Conservation (phyloP, 2,888 invertebrate genomes). For the Lysandra bellargus region DNA sequence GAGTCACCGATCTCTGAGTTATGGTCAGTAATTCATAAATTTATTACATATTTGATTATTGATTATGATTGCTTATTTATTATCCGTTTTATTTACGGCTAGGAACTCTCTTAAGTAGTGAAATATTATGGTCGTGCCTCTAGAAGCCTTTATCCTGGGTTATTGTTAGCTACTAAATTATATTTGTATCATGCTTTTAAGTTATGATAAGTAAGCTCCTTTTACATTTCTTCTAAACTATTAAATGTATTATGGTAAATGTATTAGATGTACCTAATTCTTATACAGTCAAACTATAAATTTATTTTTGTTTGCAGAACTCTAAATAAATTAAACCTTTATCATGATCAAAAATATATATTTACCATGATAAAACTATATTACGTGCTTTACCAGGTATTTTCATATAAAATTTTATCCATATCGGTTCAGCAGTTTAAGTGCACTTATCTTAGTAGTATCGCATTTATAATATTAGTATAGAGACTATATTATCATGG, state of each 20-base stretch:
- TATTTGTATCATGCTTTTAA: conserved; percentile 2
- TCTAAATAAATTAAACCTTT: no score
- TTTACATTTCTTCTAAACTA: background rate
- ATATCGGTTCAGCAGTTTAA: no score
- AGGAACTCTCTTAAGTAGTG: conserved; percentile 1
- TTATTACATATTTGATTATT: conserved; percentile 35
- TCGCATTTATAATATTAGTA: no score
- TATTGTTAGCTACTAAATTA: background rate
- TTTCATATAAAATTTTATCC: no score
- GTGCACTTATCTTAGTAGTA: no score
- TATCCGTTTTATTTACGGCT: conserved; percentile 15
- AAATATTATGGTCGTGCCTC: background rate
- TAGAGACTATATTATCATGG: background rate
- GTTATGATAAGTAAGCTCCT: background rate
- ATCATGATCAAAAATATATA: no score
- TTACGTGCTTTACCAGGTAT: no score
- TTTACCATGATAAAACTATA: no score
- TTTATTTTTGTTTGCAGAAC: no score
- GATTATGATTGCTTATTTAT: conserved; percentile 24
- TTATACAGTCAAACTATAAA: no score
- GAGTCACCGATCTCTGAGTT: conserved; percentile 44
- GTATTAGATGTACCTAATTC: no score
- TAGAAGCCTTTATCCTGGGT: background rate
- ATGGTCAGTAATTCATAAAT: conserved; percentile 45
- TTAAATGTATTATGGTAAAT: background rate